These are phyloP conservation scores for Amphilophus citrinellus DNA, from an alignment of 2,113 vertebrate species.

Conservation along the genomic window DNA sequence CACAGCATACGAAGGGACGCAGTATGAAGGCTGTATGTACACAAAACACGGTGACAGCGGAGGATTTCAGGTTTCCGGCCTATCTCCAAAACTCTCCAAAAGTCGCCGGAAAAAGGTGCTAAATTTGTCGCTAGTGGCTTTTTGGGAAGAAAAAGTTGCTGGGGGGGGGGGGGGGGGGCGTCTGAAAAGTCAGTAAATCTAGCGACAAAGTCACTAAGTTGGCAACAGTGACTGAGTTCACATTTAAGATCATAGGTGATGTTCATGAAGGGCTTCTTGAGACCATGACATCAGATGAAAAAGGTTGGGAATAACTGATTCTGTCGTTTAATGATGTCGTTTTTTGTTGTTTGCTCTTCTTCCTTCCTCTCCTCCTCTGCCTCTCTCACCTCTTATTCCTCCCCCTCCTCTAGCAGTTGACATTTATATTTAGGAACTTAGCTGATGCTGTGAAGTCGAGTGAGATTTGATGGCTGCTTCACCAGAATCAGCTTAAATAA, in stretches of 20 bases:
- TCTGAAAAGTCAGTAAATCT: too few species aligned
- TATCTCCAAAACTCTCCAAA: too few species aligned
- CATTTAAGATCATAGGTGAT: background rate
- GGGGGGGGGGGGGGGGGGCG: too few species aligned
- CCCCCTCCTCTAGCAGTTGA: background rate
- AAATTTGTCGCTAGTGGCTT: too few species aligned
- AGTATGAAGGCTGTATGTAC: too few species aligned
- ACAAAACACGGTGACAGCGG: too few species aligned
- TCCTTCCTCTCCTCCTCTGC: background rate
- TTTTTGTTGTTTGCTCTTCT: background rate
- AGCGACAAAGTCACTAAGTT: too few species aligned
- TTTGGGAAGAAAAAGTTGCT: background rate
- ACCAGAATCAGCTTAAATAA: slow-evolving; percentile 25
- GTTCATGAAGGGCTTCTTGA: background rate
- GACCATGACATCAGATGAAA: background rate
- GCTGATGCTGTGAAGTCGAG: background rate
- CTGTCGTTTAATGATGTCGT: background rate
- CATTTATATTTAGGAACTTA: slow-evolving; percentile 21
- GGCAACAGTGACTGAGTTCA: background rate
- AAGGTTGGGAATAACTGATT: background rate
- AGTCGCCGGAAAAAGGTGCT: too few species aligned
- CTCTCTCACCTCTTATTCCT: slow-evolving; percentile 1
- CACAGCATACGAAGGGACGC: too few species aligned
- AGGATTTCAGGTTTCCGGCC: too few species aligned
- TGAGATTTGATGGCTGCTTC: background rate